Base-by-base conservation (phyloP, 2,113 vertebrate species). In the Sapayoa aenigma region DNA sequence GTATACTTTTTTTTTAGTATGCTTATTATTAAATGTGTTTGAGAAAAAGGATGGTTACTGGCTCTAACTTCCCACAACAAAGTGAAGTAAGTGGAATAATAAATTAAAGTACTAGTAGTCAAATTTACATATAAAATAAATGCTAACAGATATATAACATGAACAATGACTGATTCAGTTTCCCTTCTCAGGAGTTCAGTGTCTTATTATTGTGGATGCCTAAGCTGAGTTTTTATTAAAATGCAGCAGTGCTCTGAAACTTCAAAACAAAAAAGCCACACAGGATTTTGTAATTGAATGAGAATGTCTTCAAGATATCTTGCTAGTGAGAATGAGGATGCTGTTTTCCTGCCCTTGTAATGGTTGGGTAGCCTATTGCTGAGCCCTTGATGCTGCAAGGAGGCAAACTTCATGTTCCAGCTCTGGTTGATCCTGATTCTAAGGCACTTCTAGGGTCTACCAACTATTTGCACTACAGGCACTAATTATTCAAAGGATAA, bases 51-150 rank as follows among this genome's bases (percentile, higher is more conserved):
- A 93, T 35, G 25, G 80, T 72, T 94, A 80, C 58, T 85, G 73
- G 69, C 83, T 96, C 85, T 95, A 81, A 87, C 76, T 94, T 96
- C 59, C 78, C 63, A 76, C 62, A 92, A 92, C 44, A 92, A 93
- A 87, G 62, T 80, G 62, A 95, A 86, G 60, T 90, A 94, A 96
- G 96, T 89, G 80, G 85, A 93, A 82, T 77, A 95, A 97, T 95
- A 97, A 96, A 95, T 93, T 90, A 96, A 42, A 63, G 22, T 46
- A 84, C 89, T 91, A 93, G 96, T 95, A 94, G 73, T 83, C 82
- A 82, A 78, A 5, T 25, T 82, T 58, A 75, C 41, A 46, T 80
- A 84, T 59, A 90, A 95, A 89, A 77, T 37, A 89, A 83, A 56
- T 69, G 68, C 84, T 96, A 96, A 93, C 63, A 96, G 62, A 88